These are phyloP conservation scores for Embiotoca jacksoni DNA, from an alignment of 2,113 vertebrate genomes.

Conservation along the genomic window DNA sequence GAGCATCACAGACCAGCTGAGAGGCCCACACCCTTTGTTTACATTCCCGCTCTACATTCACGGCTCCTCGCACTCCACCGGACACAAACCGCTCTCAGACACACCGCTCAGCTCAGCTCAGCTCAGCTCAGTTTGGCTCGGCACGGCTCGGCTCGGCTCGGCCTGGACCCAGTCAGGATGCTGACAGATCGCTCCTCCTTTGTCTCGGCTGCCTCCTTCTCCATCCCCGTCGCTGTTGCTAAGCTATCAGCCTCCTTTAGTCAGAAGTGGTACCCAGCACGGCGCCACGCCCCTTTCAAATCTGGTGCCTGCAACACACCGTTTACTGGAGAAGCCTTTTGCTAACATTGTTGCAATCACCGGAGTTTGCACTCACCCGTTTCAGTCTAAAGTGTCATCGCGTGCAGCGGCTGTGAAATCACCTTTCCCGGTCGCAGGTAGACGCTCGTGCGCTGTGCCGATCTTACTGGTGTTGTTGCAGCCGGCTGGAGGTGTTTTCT, in stretches of 20 bases:
- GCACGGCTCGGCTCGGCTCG: background rate
- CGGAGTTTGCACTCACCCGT: constrained; percentile 71
- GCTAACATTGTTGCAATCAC: constrained; percentile 10
- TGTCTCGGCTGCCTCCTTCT: constrained; percentile 55
- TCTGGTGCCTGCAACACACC: constrained; percentile 19
- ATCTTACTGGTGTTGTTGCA: constrained; percentile 37
- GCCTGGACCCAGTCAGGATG: constrained; percentile 55
- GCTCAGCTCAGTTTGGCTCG: too few species aligned
- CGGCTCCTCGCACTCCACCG: constrained; percentile 30
- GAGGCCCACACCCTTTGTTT: constrained; percentile 81
- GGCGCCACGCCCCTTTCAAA: constrained; percentile 77
- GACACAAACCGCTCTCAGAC: too few species aligned
- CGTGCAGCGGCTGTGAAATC: constrained; percentile 48
- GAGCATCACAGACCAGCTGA: constrained; percentile 65
- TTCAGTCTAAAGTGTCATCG: constrained; percentile 73
- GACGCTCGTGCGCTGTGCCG: constrained; percentile 49
- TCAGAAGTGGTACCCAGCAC: constrained; percentile 74
- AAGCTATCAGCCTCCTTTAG: constrained; percentile 79
- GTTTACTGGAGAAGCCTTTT: constrained; percentile 20
- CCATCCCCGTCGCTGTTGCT: constrained; percentile 75
- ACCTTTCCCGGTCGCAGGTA: constrained; percentile 49
- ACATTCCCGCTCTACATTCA: constrained; percentile 61
- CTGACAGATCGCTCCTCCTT: constrained; percentile 65
- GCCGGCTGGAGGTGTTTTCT: constrained; percentile 50
- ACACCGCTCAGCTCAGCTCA: too few species aligned